A percentile compares a stretch with the other conserved stretches of the same genome.
Conservation (phyloP, 2,888 invertebrate genomes). For the Teinopalpus imperialis region DNA sequence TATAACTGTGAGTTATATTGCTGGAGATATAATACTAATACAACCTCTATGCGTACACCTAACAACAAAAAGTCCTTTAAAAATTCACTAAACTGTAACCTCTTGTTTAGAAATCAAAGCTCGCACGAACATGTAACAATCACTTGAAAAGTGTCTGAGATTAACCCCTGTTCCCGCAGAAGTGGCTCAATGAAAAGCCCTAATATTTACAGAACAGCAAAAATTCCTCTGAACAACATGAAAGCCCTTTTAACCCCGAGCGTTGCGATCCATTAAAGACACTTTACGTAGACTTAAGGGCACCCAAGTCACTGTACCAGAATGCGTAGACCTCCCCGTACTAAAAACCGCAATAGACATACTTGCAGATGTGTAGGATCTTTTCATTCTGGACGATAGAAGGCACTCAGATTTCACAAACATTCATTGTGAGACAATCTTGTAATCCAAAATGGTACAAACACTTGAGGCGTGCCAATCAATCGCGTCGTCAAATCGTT, state of each 20-base stretch:
- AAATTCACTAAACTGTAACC: not conserved
- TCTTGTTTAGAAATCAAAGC: constrained; percentile 14
- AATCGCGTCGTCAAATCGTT: constrained; percentile 30
- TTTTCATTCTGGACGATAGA: constrained; percentile 39
- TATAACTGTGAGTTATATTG: no score
- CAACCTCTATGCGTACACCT: no score
- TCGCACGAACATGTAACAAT: constrained; percentile 20
- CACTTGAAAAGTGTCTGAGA: constrained; percentile 33
- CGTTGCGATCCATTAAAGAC: constrained; percentile 68
- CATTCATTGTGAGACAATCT: constrained; percentile 47
- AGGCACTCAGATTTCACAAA: constrained; percentile 49
- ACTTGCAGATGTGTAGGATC: constrained; percentile 41
- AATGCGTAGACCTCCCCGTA: constrained; percentile 44
- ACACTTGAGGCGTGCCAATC: constrained; percentile 50
- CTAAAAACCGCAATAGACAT: constrained; percentile 17
- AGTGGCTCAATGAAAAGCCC: constrained; percentile 53
- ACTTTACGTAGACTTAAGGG: constrained; percentile 70
- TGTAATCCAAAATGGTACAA: constrained; percentile 46
- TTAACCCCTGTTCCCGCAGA: constrained; percentile 34
- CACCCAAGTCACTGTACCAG: constrained; percentile 54
- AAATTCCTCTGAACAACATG: constrained; percentile 60
- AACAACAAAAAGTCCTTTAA: constrained; percentile 3
- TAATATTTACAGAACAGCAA: constrained; percentile 66
- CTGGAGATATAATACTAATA: no score
- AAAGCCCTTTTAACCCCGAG: constrained; percentile 67